Percentiles rank a stretch among this genome's conserved stretches.
These are phyloP conservation scores for Capromys pilorides DNA, from an alignment of 2,797 vertebrate species.

Conservation along the genomic window DNA sequence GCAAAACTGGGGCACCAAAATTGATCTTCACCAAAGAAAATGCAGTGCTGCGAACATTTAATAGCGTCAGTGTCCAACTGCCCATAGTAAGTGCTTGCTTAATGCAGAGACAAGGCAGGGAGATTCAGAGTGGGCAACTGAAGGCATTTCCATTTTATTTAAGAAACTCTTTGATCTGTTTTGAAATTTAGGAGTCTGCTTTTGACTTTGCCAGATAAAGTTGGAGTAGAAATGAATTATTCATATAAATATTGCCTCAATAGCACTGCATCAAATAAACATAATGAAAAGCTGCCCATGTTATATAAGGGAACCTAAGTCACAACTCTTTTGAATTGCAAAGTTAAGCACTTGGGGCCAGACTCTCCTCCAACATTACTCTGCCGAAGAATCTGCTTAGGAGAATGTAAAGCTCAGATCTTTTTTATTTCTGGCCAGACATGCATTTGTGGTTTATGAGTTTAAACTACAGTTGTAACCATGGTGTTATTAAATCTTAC, in stretches of 20 bases:
- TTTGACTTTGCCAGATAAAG: conserved; percentile 87
- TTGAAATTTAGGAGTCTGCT: conserved; percentile 84
- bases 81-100: conserved; percentile 79
- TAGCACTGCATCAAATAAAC: conserved; percentile 86
- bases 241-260: conserved; percentile 85
- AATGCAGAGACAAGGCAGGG: conserved; percentile 73
- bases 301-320: conserved; percentile 83
- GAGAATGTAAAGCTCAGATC: conserved; percentile 45
- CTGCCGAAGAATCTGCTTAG: conserved; percentile 64
- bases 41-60: conserved; percentile 73
- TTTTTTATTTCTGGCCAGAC: conserved; percentile 61
- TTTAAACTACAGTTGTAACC: conserved; percentile 69
- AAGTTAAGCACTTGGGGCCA: conserved; percentile 74
- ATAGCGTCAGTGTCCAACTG: conserved; percentile 75
- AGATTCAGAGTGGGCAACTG: conserved; percentile 60
- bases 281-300: conserved; percentile 83
- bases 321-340: conserved; percentile 78
- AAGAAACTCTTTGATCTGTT: conserved; percentile 82
- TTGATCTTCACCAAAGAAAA: conserved; percentile 66
- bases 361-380: conserved; percentile 60
- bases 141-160: conserved; percentile 80
- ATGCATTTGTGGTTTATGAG: conserved; percentile 67
- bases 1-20: conserved; percentile 75
- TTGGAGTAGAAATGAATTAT: conserved; percentile 86
- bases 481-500: conserved; percentile 64